phyloP scores from a whole-genome alignment of 2,113 vertebrate genomes.

The Xiphorhynchus elegans region DNA sequence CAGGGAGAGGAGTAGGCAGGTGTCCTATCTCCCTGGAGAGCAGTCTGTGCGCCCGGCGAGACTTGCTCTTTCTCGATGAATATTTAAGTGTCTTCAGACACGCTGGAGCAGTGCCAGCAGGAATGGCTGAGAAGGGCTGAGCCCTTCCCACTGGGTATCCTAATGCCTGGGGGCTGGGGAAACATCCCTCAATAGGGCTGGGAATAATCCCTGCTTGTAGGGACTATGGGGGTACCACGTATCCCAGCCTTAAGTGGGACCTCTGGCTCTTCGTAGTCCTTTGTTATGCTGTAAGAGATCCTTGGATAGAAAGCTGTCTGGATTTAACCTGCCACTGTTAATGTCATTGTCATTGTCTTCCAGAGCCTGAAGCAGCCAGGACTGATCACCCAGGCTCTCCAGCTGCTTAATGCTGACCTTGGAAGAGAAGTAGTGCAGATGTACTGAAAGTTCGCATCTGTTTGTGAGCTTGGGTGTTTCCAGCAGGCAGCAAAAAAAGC shows the following conservation, averaged over 20 bases:
- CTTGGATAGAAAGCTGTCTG: background rate
- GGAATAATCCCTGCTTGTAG: background rate
- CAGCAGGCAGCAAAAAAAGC: background rate
- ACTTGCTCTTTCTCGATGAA: constrained; percentile 46
- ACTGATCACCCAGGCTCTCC: background rate
- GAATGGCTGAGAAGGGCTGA: constrained; percentile 34
- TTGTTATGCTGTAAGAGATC: background rate
- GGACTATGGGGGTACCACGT: rapidly evolving
- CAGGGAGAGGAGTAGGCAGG: constrained; percentile 42
- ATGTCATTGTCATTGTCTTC: constrained; percentile 23
- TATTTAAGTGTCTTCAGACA: constrained; percentile 61
- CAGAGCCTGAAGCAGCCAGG: background rate
- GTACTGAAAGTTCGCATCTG: background rate
- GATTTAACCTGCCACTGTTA: background rate
- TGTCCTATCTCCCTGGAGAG: constrained; percentile 49
- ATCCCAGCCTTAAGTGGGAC: background rate
- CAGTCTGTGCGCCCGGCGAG: constrained; percentile 24
- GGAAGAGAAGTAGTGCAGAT: background rate
- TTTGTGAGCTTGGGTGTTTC: background rate
- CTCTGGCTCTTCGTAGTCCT: background rate
- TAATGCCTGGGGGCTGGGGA: background rate
- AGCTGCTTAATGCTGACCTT: background rate
- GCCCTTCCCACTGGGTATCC: constrained; percentile 12
- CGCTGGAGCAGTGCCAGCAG: constrained; percentile 10
- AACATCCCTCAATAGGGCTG: background rate